phyloP scores from a whole-genome alignment of 2,888 invertebrate genomes.

The Linyphia triangularis region DNA sequence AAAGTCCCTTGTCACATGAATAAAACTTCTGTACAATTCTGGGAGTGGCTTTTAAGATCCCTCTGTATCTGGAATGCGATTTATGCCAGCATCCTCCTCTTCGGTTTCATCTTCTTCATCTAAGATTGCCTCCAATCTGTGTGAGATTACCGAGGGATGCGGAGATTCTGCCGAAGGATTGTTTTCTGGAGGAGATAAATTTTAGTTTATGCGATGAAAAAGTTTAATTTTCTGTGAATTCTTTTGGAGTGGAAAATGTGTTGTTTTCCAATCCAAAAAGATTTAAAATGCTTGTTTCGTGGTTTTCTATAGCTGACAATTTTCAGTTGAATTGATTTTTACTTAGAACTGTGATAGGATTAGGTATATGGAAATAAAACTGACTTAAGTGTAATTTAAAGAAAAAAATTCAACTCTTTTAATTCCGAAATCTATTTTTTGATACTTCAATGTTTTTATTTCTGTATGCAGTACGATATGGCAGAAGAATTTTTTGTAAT shows the following conservation, averaged over 20 bases:
- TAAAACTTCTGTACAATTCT: constrained; percentile 36
- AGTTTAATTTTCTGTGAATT: constrained; percentile 3
- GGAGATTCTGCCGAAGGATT: neutral
- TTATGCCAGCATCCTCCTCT: neutral
- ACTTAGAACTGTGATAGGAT: no score
- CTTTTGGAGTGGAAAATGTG: neutral
- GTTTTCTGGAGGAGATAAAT: neutral
- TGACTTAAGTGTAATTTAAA: no score
- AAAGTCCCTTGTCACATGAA: constrained; percentile 41
- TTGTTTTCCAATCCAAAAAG: neutral
- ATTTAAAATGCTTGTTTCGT: no score
- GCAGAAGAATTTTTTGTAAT: no score
- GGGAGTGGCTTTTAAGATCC: constrained; percentile 29
- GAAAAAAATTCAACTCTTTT: no score
- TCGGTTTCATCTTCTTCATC: constrained; percentile 11
- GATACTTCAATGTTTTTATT: no score
- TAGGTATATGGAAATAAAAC: no score
- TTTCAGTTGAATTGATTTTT: no score
- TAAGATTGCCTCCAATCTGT: constrained; percentile 8
- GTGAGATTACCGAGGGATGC: constrained; percentile 7
- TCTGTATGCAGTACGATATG: no score
- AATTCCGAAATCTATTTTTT: no score
- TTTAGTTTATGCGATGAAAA: constrained; percentile 8
- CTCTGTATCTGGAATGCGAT: constrained; percentile 26
- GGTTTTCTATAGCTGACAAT: no score